phyloP scores from a whole-genome alignment of 1,140 invertebrate species.

The Drosophila gunungcola region DNA sequence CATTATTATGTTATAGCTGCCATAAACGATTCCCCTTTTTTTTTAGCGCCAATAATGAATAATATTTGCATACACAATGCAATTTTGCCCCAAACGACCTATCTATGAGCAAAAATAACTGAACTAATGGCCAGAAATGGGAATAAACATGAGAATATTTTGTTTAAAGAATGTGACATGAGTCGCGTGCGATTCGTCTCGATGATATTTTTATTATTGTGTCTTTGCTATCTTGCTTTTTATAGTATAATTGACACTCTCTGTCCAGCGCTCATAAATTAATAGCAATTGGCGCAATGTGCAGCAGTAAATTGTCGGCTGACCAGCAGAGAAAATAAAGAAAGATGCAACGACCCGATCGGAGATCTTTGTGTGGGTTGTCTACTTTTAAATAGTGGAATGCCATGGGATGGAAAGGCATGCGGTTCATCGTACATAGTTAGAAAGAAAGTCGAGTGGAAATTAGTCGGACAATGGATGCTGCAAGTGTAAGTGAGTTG shows the following conservation, averaged over 20 bases:
- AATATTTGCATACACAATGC: conserved; percentile 3
- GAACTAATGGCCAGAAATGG: conserved; percentile 19
- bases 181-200: conserved; percentile 41
- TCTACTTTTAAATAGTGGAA: conserved; percentile 24
- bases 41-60: not conserved
- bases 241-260: conserved; percentile 49
- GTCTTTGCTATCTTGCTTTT: conserved; percentile 29
- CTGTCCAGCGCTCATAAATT: conserved; percentile 39
- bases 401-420: conserved; percentile 31
- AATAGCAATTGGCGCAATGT: conserved; percentile 52
- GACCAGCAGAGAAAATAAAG: conserved; percentile 45
- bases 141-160: conserved; percentile 25
- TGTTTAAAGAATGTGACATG: conserved; percentile 24
- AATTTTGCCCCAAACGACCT: conserved; percentile 23
- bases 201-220: conserved; percentile 28
- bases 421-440: conserved; percentile 31
- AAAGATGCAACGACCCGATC: conserved; percentile 53
- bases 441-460: conserved; percentile 51
- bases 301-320: conserved; percentile 38
- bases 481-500: conserved; percentile 25
- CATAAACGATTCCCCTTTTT: no score
- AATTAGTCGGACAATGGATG: conserved; percentile 45
- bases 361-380: conserved; percentile 44
- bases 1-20: no score
- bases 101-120: conserved; percentile 9